Conservation (phyloP, 2,888 invertebrate genomes). For the Folsomia candida region DNA sequence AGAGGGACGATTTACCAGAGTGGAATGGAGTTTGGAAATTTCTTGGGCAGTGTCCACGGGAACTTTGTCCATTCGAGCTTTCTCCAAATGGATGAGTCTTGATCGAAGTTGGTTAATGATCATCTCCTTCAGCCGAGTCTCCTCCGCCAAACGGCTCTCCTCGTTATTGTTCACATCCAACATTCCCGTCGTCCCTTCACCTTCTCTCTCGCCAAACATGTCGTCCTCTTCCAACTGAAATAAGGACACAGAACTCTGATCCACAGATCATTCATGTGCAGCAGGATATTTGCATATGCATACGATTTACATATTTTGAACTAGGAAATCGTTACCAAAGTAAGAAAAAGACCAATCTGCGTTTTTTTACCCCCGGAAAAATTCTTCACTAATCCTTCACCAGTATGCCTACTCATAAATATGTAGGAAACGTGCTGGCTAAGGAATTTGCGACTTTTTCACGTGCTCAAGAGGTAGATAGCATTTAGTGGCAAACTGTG, state of each 20-base stretch:
- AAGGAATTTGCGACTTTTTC: too few species aligned
- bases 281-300: too few species aligned
- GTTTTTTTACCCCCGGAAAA: too few species aligned
- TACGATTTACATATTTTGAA: too few species aligned
- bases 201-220: conserved; percentile 37
- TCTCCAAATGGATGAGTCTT: conserved; percentile 51
- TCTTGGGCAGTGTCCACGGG: conserved; percentile 51
- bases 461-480: too few species aligned
- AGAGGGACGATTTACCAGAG: conserved; percentile 39
- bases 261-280: not conserved
- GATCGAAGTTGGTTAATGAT: conserved; percentile 51
- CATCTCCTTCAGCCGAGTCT: conserved; percentile 50
- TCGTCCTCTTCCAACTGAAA: conserved; percentile 45
- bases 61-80: conserved; percentile 51
- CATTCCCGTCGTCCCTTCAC: conserved; percentile 42
- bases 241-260: not conserved
- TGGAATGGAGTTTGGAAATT: conserved; percentile 50
- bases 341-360: too few species aligned
- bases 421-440: too few species aligned
- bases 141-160: conserved; percentile 39
- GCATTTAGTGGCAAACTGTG: too few species aligned
- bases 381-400: too few species aligned
- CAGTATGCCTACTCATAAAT: too few species aligned
- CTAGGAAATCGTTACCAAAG: too few species aligned
- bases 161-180: conserved; percentile 37